A percentile compares a stretch with the other conserved stretches of the same genome.
Evolutionary conservation across 2,113 vertebrate species (phyloP).

Genomic region (Helogale parvula): DNA sequence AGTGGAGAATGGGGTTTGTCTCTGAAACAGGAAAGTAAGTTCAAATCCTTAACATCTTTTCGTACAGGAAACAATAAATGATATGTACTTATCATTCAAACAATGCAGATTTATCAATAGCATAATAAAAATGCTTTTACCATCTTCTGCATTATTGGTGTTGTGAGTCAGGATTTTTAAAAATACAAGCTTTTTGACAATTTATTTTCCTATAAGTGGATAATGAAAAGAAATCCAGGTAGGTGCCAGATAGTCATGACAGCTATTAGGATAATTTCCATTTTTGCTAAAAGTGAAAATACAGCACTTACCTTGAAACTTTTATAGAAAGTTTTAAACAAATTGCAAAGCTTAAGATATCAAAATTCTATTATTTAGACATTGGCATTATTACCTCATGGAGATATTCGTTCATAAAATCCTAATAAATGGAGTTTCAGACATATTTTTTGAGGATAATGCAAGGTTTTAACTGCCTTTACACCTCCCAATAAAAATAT

Average conservation of each 20-base stretch:
- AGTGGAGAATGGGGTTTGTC: background rate
- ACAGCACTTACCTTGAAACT: background rate
- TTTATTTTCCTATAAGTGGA: background rate
- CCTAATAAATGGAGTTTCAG: background rate
- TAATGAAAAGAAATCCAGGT: background rate
- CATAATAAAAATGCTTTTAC: background rate
- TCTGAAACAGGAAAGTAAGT: background rate
- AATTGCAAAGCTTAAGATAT: background rate
- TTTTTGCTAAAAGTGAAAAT: background rate
- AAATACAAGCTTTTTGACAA: background rate
- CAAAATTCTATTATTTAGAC: background rate
- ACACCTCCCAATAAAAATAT: background rate
- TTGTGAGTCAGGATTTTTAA: background rate
- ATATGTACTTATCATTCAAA: background rate
- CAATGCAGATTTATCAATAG: background rate
- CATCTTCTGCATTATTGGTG: background rate
- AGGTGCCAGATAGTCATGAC: background rate
- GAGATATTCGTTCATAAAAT: background rate
- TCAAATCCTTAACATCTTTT: background rate
- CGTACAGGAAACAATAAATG: background rate
- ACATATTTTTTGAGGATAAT: background rate
- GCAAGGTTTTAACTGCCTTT: background rate
- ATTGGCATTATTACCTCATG: background rate
- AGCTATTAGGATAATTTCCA: background rate
- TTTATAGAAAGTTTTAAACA: background rate